Base-by-base conservation (phyloP, 2,113 vertebrate genomes). In the Ornithorhynchus anatinus region DNA sequence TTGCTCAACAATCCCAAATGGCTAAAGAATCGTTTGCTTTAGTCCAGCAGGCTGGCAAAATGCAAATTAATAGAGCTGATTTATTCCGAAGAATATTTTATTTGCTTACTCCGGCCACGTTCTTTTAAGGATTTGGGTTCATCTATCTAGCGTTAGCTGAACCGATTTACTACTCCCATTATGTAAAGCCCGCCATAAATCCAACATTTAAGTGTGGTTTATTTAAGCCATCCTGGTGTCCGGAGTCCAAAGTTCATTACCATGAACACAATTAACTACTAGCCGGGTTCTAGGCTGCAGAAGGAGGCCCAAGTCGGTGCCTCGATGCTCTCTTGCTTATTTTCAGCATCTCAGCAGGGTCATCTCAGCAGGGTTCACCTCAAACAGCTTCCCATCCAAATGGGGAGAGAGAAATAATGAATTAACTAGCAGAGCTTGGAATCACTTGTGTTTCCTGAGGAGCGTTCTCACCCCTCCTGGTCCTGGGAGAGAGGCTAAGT, bases 21-120 rank as follows among this genome's bases (percentile, higher is more conserved):
- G 69, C 69, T 81, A 66, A 67, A 82, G 65, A 84, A 85, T 81
- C 14, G 88, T 75, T 85, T 89, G 45, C 71, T 82, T 50, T 59
- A 69, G 63, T 57, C 78, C 70, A 33, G 62, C 51, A 84, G 68
- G 67, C 37, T 67, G 74, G 57, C 31, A 71, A 53, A 65, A 78
- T 57, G 75, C 52, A 86, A 90, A 86, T 84, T 82, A 85, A 32
- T 71, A 80, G 56, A 23, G 50, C 64, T 72, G 60, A 84, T 70
- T 69, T 77, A 77, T 80, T 70, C 14, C 38, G 45, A 62, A 72
- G 48, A 45, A 59, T 75, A 79, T 72, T 68, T 78, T 44, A 51
- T 54, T 25, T 38, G 38, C 52, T 51, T 52, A 75, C 57, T 51
- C 82, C 71, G 59, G 36, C 47, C 68, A 77, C 52, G 59, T 65